Conservation (phyloP, 2,797 vertebrate species). For the Propithecus deckenii region DNA sequence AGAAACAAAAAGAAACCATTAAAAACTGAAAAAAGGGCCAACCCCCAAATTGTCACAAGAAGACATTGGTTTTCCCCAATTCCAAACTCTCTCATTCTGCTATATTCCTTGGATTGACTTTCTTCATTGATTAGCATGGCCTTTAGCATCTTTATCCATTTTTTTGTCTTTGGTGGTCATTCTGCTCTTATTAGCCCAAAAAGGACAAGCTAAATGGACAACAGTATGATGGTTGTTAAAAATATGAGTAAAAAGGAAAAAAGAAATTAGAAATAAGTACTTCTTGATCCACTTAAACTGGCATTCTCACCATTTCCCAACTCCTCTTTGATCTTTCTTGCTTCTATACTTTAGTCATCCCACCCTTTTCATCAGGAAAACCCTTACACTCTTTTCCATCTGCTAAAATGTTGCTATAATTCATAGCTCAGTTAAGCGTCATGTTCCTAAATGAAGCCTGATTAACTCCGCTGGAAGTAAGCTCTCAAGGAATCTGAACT, state of each 20-base stretch:
- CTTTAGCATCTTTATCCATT: neutral
- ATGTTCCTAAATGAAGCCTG: neutral
- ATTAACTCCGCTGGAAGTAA: constrained; percentile 10
- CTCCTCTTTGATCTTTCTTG: neutral
- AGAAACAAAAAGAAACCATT: constrained; percentile 43
- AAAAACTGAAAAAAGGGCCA: neutral
- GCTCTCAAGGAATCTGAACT: neutral
- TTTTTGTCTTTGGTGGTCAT: neutral
- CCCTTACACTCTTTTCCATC: neutral
- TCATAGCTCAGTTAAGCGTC: neutral
- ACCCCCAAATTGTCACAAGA: neutral
- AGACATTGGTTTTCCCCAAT: neutral
- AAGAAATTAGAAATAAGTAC: constrained; percentile 18
- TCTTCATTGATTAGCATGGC: neutral
- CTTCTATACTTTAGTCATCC: neutral
- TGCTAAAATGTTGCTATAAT: neutral
- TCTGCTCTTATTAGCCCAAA: constrained; percentile 26
- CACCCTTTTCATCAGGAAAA: neutral
- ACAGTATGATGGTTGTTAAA: constrained; percentile 2
- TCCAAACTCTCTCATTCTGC: neutral
- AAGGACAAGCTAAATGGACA: neutral
- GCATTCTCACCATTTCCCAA: neutral
- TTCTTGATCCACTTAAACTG: neutral
- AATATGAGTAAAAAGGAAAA: neutral
- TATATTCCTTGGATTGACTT: neutral